These are phyloP conservation scores for Podarcis siculus DNA, from an alignment of 2,797 vertebrate genomes.

Conservation along the genomic window DNA sequence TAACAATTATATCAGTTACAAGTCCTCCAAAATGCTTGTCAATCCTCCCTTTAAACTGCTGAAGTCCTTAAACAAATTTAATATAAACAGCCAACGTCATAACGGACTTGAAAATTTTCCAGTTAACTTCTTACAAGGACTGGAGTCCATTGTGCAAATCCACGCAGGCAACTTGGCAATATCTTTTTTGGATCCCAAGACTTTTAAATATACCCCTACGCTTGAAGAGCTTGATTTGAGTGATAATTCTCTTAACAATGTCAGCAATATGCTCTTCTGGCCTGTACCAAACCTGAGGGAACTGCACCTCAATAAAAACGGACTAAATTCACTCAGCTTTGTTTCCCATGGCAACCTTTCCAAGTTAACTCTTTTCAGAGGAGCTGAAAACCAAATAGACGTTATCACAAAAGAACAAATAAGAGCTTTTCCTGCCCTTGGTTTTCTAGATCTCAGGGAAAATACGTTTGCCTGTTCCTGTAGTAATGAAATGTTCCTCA, in stretches of 20 bases:
- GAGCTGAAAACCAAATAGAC: conserved; percentile 12
- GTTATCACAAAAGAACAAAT: conserved; percentile 11
- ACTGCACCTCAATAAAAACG: conserved; percentile 80
- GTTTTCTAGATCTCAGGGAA: conserved; percentile 38
- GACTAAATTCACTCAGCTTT: conserved; percentile 76
- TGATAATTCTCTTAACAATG: conserved; percentile 67
- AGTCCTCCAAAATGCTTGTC: conserved; percentile 40
- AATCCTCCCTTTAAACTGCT: conserved; percentile 82
- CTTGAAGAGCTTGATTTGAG: conserved; percentile 76
- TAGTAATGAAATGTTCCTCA: conserved; percentile 39
- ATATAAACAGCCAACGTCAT: conserved; percentile 77
- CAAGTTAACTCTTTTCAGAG: conserved; percentile 76
- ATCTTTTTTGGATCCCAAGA: conserved; percentile 78
- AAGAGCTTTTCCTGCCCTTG: conserved; percentile 19
- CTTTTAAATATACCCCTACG: conserved; percentile 72
- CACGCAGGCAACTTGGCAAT: conserved; percentile 79
- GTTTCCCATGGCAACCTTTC: conserved; percentile 77
- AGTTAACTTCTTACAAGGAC: conserved; percentile 75
- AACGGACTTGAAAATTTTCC: conserved; percentile 78
- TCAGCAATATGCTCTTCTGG: conserved; percentile 71
- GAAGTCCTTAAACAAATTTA: conserved; percentile 76
- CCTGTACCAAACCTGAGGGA: conserved; percentile 77
- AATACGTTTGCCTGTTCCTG: conserved; percentile 47
- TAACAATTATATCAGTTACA: conserved; percentile 75
- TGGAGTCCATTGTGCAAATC: conserved; percentile 72